Base-by-base conservation (phyloP, 2,113 vertebrate genomes). In the Crocuta crocuta region DNA sequence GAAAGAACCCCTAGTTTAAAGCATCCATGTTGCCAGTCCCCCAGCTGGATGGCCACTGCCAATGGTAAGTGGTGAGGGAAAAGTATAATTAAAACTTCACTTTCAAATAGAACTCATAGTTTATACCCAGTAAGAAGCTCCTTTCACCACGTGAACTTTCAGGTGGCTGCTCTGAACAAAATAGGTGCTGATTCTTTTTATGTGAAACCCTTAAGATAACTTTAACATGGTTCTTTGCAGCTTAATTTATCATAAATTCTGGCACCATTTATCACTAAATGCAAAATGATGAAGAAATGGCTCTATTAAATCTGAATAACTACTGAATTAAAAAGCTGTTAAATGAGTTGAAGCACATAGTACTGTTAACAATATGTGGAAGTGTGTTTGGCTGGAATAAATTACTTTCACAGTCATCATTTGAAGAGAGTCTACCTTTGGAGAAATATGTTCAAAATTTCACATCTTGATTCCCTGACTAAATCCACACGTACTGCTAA, bases 211-310 rank as follows among this genome's bases (percentile, higher is more conserved):
- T 98, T 99, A 97, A 98, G 98, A 99, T 98, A 98, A 98, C 97
- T 98, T 98, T 98, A 98, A 98, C 98, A 97, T 92, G 92, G 97
- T 98, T 98, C 98, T 99, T 98, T 98, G 97, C 98, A 97, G 97
- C 98, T 98, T 98, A 99, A 99, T 99, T 99, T 99, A 99, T 99
- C 98, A 98, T 98, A 98, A 98, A 98, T 99, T 98, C 98, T 98
- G 98, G 98, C 98, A 98, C 98, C 99, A 99, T 99, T 99, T 99
- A 99, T 99, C 98, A 99, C 99, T 99, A 98, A 99, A 99, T 98
- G 98, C 98, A 99, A 98, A 99, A 99, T 98, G 98, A 99, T 99
- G 98, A 99, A 99, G 98, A 99, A 99, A 99, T 98, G 98, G 98
- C 98, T 99, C 99, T 98, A 99, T 99, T 99, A 99, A 99, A 99